These are phyloP conservation scores for Drosophila tanythrix DNA, from an alignment of 2,888 invertebrate genomes.

Conservation along the genomic window DNA sequence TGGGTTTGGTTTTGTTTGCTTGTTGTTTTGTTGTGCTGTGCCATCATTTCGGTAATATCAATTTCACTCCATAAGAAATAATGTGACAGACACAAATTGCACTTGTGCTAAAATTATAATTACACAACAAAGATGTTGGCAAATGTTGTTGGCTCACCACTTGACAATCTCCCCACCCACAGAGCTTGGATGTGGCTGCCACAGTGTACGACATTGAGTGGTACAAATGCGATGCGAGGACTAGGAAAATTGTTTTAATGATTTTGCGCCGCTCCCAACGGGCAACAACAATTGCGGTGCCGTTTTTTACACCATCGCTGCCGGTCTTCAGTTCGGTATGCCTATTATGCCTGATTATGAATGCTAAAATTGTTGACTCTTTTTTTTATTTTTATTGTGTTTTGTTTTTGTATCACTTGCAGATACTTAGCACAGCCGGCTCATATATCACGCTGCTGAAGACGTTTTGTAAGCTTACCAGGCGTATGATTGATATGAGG, in stretches of 20 bases:
- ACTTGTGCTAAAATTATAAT: constrained; percentile 77
- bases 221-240: constrained; percentile 83
- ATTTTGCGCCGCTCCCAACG: constrained; percentile 82
- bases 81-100: constrained; percentile 67
- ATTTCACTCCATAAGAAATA: constrained; percentile 63
- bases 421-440: constrained; percentile 83
- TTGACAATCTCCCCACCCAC: constrained; percentile 5
- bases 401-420: constrained; percentile 10
- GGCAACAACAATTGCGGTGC: constrained; percentile 78
- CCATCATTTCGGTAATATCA: constrained; percentile 60
- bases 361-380: constrained; percentile 41
- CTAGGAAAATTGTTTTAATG: constrained; percentile 83
- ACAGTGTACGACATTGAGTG: constrained; percentile 81
- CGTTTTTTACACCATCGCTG: constrained; percentile 83
- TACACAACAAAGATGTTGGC: constrained; percentile 60
- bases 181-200: constrained; percentile 82
- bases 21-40: constrained; percentile 22
- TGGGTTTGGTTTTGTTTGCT: constrained; percentile 9
- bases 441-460: constrained; percentile 82
- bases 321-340: constrained; percentile 81
- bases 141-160: constrained; percentile 2
- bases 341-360: constrained; percentile 46
- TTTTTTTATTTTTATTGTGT: background rate
- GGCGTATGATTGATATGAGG: constrained; percentile 72
- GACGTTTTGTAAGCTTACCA: constrained; percentile 74